These are phyloP conservation scores for Oreochromis tanganicae DNA, from an alignment of 2,113 vertebrate genomes.

Conservation along the genomic window DNA sequence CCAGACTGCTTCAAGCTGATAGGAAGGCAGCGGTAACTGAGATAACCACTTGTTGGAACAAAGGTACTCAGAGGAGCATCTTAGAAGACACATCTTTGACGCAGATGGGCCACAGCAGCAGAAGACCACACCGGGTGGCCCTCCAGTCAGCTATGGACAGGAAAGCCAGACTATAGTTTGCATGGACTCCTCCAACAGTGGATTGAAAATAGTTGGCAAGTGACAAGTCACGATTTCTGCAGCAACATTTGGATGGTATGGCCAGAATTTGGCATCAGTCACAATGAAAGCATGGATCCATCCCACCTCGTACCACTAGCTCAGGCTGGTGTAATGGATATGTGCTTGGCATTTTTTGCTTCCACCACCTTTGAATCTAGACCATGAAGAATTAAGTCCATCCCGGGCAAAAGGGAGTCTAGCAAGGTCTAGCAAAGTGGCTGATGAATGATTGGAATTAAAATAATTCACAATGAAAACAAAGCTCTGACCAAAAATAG, in stretches of 20 bases:
- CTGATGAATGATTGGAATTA: neutral
- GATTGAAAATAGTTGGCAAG: neutral
- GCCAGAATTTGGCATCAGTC: neutral
- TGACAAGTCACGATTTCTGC: accelerated
- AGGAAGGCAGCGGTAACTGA: neutral
- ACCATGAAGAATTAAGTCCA: neutral
- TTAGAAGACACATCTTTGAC: neutral
- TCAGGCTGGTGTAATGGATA: neutral
- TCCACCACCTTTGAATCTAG: neutral
- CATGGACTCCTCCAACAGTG: neutral
- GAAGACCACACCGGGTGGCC: neutral
- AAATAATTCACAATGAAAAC: neutral
- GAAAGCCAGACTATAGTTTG: neutral
- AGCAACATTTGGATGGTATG: accelerated
- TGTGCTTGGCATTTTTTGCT: neutral
- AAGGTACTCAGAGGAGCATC: neutral
- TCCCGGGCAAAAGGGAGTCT: neutral
- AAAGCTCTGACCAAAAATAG: neutral
- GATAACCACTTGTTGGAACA: neutral
- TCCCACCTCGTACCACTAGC: neutral
- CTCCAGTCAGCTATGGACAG: neutral
- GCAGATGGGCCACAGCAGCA: neutral
- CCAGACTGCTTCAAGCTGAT: neutral
- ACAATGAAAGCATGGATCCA: neutral
- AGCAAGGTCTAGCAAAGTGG: neutral